Evolutionary conservation across 2,797 vertebrate species (phyloP), one percentile per base, ranked within the genome.

Genomic region (Hippopotamyrus pictus): DNA sequence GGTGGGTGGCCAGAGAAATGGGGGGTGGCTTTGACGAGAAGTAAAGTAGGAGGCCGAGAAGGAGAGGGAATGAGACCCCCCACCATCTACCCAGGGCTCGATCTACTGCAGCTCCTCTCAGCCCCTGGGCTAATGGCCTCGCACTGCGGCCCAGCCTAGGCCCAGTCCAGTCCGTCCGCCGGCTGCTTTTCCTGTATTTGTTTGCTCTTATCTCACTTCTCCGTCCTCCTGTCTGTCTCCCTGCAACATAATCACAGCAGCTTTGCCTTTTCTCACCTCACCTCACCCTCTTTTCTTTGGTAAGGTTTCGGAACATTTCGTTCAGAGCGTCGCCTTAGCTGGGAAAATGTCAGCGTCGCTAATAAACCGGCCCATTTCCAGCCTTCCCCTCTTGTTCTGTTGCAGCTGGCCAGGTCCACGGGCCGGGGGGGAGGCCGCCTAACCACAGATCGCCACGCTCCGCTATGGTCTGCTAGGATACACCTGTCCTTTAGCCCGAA

Each of bases 201-300:
- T 41, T 86, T 86, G 33, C 22, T 85, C 57, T 89, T 84, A 57
- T 90, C 54, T 91, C 53, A 86, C 50, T 65, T 65, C 88, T 11
- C 5, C 2, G 76, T 90, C 65, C 65, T 83, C 86, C 22, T 51
- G 88, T 37, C 37, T 19, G 48, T 46, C 83, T 69, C 54, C 57
- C 57, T 87, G 73, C 50, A 86, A 86, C 82, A 48, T 44, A 87
- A 59, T 87, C 53, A 22, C n/a, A 48, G 17, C 57, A 69, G 57
- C 57, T 51, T 48, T 69, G 22, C n/a, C 51, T 86, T 11, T 86
- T 86, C 83, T n/a, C 46, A 33, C 84, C 46, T 86, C n/a, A 37
- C 41, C 88, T 73, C 46, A 57, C 46, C 48, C 51, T 29, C 9
- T 65, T 62, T 62, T 8, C 8, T 25, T 25, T 25, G 57, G 65